Base-by-base conservation (phyloP, 2,888 invertebrate genomes). In the Meandrusa payeni region DNA sequence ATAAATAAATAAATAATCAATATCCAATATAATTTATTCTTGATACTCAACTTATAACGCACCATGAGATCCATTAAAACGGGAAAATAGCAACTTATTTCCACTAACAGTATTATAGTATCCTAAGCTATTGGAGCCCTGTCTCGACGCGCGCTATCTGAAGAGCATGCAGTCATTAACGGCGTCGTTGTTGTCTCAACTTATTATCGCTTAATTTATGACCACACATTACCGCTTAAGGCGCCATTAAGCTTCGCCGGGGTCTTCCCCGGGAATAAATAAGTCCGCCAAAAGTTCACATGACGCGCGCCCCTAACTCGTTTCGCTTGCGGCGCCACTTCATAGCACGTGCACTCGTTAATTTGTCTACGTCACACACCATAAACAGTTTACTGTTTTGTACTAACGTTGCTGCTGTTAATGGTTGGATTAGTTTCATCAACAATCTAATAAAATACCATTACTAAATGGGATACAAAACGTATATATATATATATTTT, bases 201-300 rank as follows among this genome's bases (percentile, higher is more conserved):
- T 83, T 86, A 85, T 87, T 85, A 87, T 79, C 81, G 80, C 71
- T 73, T 79, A 82, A 86, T 86, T 86, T 85, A 87, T 82, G 73
- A 67, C 76, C 78, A 79, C 76, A 83, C 78, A 83, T 85, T 83
- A 81, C 76, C 81, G 80, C 74, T 82, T 76, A 76, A 79, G 77
- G 80, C 77, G 57, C 80, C 77, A 78, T 83, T 81, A 79, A 77
- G 72, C 76, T 59, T 61, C 57, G 53, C 60, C 57, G 60, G 66
- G 63, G 63, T 38, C 45, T 37, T 39, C 41, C 65, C 67, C 54
- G 60, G 64, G 68, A 68, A 77, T 77, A 76, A 75, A 79, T 76
- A 77, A 69, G 66, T 47, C 65, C 55, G 58, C 62, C 50, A 61
- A 64, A 74, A 76, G 70, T 75, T 73, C 69, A 60, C 68, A 73